phyloP scores from a whole-genome alignment of 2,888 invertebrate genomes.

The Abrostola triplasia region DNA sequence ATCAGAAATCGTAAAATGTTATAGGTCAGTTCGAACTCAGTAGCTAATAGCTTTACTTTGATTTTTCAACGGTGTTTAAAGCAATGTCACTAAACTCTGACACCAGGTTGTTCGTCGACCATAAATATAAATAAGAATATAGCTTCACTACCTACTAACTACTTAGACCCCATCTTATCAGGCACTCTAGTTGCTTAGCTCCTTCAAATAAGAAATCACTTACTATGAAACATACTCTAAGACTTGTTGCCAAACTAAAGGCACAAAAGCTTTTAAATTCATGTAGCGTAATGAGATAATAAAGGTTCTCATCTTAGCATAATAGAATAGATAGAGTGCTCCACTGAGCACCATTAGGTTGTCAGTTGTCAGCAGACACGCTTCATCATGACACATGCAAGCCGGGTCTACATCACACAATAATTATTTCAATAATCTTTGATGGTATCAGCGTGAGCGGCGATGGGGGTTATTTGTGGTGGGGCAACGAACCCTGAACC shows the following conservation, averaged over 20 bases:
- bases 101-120: too few relatives aligned
- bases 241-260: background rate
- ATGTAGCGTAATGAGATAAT: background rate
- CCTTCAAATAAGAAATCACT: background rate
- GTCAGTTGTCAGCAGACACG: conserved; percentile 32
- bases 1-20: conserved; percentile 14
- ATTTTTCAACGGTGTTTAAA: too few relatives aligned
- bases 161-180: background rate
- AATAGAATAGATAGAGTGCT: background rate
- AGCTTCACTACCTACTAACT: too few relatives aligned
- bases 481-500: conserved; percentile 75
- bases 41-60: background rate
- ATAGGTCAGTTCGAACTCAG: background rate
- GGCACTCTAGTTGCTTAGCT: background rate
- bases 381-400: conserved; percentile 34
- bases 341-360: conserved; percentile 1
- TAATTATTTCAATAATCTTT: conserved; percentile 72
- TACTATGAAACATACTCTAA: too few relatives aligned
- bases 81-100: too few relatives aligned
- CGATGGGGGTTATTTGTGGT: conserved; percentile 81
- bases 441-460: conserved; percentile 73
- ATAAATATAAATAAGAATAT: too few relatives aligned
- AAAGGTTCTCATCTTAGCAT: background rate
- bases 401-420: conserved; percentile 62
- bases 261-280: background rate